These are phyloP conservation scores for Melipona bicolor DNA, from an alignment of 2,888 invertebrate genomes.

Conservation along the genomic window DNA sequence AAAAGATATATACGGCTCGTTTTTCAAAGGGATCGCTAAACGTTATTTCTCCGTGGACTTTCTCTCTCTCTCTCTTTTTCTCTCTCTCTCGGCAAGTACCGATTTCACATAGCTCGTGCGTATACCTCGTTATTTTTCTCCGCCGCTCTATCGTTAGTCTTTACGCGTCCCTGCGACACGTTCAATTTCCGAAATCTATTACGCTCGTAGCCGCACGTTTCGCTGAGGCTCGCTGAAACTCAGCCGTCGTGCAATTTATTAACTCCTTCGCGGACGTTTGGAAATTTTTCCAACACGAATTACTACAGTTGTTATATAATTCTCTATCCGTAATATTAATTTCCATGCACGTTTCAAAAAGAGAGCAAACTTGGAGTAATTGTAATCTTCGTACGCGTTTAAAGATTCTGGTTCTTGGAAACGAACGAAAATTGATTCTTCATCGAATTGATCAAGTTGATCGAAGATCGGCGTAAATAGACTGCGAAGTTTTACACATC, in stretches of 20 bases:
- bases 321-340: no score
- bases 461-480: no score
- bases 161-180: not conserved
- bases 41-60: not conserved
- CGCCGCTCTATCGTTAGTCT: not conserved
- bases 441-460: no score
- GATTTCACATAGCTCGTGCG: not conserved
- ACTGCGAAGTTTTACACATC: no score
- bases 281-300: no score
- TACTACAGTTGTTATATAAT: no score
- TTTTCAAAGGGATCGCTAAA: conserved; percentile 15
- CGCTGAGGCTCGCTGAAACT: not conserved
- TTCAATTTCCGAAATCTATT: not conserved
- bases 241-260: not conserved
- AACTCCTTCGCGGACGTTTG: no score
- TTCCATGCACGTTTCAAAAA: no score
- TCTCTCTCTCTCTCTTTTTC: not conserved
- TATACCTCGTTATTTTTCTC: not conserved
- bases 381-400: no score
- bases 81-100: not conserved
- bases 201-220: not conserved
- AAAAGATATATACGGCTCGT: conserved; percentile 9
- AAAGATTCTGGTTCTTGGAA: no score
- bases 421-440: no score
- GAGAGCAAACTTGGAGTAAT: no score